phyloP scores from a whole-genome alignment of 2,113 vertebrate genomes.

The Indicator maculatus region DNA sequence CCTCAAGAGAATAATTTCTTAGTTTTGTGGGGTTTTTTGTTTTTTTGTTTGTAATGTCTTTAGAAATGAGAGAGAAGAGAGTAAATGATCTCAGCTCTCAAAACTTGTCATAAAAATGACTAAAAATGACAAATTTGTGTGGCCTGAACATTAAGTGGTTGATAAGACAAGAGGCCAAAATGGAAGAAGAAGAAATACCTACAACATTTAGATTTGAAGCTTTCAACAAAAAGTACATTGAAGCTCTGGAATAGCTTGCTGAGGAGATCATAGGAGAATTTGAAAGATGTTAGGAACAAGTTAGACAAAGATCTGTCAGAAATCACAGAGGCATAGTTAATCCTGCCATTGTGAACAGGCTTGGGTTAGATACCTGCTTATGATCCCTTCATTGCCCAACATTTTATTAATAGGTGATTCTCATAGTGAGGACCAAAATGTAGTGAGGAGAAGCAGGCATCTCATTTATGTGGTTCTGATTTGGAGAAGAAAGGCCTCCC shows the following conservation, averaged over 20 bases:
- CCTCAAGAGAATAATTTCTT: not conserved
- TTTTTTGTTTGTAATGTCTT: not conserved
- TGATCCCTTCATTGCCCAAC: not conserved
- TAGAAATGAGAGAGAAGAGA: not conserved
- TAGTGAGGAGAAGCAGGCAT: not conserved
- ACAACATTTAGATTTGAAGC: not conserved
- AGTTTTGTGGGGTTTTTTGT: not conserved
- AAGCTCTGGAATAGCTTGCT: not conserved
- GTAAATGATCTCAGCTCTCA: not conserved
- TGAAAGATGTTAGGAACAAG: not conserved
- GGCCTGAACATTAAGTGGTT: constrained; percentile 10
- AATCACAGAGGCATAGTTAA: not conserved
- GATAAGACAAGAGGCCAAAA: not conserved
- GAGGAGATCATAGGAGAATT: not conserved
- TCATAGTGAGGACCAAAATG: not conserved
- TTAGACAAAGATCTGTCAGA: not conserved
- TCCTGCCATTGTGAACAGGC: not conserved
- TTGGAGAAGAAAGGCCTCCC: not conserved
- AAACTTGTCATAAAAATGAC: constrained; percentile 25
- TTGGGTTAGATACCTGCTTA: not conserved
- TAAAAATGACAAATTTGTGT: not conserved
- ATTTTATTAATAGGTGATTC: not conserved
- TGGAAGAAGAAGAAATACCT: not conserved
- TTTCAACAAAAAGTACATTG: not conserved
- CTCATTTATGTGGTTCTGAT: not conserved